phyloP scores from a whole-genome alignment of 1,140 invertebrate genomes.

The Diabrotica undecimpunctata region DNA sequence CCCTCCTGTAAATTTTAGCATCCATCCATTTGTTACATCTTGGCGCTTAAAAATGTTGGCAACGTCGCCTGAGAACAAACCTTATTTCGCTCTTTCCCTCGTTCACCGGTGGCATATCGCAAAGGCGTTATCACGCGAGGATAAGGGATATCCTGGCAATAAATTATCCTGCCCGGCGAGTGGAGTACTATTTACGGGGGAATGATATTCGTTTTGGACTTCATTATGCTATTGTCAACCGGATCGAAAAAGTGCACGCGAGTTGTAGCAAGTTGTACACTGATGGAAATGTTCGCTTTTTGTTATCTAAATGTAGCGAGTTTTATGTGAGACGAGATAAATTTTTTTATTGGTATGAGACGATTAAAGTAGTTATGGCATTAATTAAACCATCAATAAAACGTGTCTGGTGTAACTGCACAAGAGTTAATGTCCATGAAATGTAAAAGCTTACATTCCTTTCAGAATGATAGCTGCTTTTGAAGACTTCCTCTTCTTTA shows the following conservation, averaged over 20 bases:
- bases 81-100: background rate
- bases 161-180: slow-evolving; percentile 33
- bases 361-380: no score
- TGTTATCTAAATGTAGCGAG: background rate
- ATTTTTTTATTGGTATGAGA: no score
- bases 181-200: slow-evolving; percentile 24
- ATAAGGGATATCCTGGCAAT: slow-evolving; percentile 39
- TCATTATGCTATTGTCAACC: background rate
- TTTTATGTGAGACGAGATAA: no score
- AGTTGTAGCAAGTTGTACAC: background rate
- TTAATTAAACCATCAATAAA: no score
- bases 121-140: slow-evolving; percentile 35
- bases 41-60: slow-evolving; percentile 3
- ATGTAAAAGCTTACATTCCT: no score
- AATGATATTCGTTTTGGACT: background rate
- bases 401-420: no score
- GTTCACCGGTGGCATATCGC: slow-evolving; percentile 17
- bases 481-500: no score
- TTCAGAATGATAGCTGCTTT: no score
- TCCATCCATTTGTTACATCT: background rate
- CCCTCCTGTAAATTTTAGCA: background rate
- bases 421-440: no score
- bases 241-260: background rate
- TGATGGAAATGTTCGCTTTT: background rate
- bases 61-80: slow-evolving; percentile 27